phyloP scores from a whole-genome alignment of 2,113 vertebrate genomes.

The Phylloscopus whistleri region DNA sequence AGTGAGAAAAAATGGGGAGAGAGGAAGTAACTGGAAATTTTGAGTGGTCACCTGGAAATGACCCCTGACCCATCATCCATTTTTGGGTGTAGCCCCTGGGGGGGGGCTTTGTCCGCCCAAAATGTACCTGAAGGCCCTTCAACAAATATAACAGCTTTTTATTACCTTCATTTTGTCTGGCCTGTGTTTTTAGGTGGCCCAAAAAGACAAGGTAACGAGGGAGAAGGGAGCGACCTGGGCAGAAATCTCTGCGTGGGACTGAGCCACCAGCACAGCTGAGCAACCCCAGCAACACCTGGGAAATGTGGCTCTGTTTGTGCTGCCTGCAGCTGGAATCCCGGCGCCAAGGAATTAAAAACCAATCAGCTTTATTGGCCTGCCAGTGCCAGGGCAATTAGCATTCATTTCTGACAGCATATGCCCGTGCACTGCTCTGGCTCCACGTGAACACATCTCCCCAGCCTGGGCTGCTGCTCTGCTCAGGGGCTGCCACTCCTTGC shows the following conservation, averaged over 20 bases:
- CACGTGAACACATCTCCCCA: accelerated
- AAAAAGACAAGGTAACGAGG: not conserved
- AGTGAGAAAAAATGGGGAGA: accelerated
- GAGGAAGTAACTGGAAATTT: not conserved
- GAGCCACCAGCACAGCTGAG: not conserved
- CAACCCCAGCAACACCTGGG: not conserved
- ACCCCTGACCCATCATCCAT: accelerated
- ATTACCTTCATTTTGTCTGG: not conserved
- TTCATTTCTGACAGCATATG: constrained; percentile 3
- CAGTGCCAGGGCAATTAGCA: not conserved
- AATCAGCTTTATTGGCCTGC: constrained; percentile 40
- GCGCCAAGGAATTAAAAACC: constrained; percentile 40
- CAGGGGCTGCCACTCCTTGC: not conserved
- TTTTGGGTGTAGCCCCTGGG: not conserved
- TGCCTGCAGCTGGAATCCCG: not conserved
- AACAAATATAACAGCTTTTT: not conserved
- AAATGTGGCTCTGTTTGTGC: not conserved
- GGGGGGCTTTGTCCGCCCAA: accelerated
- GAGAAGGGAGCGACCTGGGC: not conserved
- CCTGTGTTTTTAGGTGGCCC: not conserved
- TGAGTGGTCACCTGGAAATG: not conserved
- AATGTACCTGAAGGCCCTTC: not conserved
- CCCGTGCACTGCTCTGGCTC: not conserved
- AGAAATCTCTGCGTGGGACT: not conserved
- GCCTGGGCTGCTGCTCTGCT: not conserved